These are phyloP conservation scores for Nothobranchius furzeri DNA, from an alignment of 2,113 vertebrate genomes.

Conservation along the genomic window DNA sequence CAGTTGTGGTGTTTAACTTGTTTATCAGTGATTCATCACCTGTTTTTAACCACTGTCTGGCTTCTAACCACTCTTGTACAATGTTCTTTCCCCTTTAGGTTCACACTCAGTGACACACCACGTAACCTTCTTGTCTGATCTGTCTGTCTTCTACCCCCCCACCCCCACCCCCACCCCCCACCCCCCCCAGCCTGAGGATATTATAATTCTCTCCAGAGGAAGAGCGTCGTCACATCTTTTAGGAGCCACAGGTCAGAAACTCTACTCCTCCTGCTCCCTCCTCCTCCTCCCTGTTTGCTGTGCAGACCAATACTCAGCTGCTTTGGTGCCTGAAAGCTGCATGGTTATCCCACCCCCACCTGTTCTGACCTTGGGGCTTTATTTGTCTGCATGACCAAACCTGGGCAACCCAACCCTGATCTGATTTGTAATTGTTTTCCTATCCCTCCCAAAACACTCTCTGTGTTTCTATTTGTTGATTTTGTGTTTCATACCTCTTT, in stretches of 20 bases:
- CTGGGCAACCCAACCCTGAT: constrained; percentile 43
- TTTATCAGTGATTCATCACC: constrained; percentile 25
- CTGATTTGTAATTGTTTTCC: constrained; percentile 27
- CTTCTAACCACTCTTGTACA: constrained; percentile 30
- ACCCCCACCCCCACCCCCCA: too few relatives aligned
- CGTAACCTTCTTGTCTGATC: constrained; percentile 69
- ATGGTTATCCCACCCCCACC: constrained; percentile 50
- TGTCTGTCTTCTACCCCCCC: constrained; percentile 68
- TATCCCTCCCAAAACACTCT: constrained; percentile 11
- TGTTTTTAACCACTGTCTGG: constrained; percentile 20
- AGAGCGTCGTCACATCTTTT: constrained; percentile 75
- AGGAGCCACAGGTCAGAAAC: constrained; percentile 82
- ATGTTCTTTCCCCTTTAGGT: constrained; percentile 20
- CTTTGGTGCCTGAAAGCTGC: constrained; percentile 54
- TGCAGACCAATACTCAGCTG: constrained; percentile 33
- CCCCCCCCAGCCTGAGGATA: constrained; percentile 80
- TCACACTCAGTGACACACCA: constrained; percentile 3
- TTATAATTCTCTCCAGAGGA: constrained; percentile 80
- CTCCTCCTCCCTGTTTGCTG: constrained; percentile 24
- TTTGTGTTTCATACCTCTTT: constrained; percentile 20
- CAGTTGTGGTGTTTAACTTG: background rate
- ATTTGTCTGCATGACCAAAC: constrained; percentile 56
- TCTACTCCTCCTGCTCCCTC: constrained; percentile 53
- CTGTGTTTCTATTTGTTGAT: constrained; percentile 3
- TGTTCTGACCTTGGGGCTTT: constrained; percentile 34